phyloP scores from a whole-genome alignment of 2,113 vertebrate genomes.

The Falcunculus frontatus region DNA sequence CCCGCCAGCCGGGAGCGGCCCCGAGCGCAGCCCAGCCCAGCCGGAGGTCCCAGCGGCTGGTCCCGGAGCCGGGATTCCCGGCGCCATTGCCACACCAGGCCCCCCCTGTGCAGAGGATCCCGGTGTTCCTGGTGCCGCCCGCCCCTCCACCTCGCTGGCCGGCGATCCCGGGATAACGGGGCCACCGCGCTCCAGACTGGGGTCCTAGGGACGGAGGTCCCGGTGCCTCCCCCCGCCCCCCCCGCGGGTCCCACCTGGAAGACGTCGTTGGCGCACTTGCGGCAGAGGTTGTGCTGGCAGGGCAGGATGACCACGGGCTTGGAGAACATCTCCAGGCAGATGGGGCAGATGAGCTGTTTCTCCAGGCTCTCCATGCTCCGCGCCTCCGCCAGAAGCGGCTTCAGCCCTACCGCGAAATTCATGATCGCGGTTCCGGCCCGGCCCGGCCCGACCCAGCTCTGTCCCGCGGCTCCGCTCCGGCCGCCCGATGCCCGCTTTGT shows the following conservation, averaged over 20 bases:
- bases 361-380: slow-evolving; percentile 89
- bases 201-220: too few species aligned
- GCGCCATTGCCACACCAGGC: background rate
- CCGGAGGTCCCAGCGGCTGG: background rate
- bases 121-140: background rate
- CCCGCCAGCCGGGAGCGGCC: background rate
- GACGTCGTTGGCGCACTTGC: slow-evolving; percentile 91
- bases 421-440: slow-evolving; percentile 63
- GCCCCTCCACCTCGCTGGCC: background rate
- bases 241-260: slow-evolving; percentile 77
- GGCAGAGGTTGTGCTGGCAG: slow-evolving; percentile 96
- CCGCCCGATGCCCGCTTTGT: background rate
- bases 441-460: background rate
- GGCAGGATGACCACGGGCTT: slow-evolving; percentile 97
- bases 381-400: slow-evolving; percentile 77
- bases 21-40: background rate
- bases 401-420: slow-evolving; percentile 84
- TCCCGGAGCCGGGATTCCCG: background rate
- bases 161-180: background rate
- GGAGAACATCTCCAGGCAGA: slow-evolving; percentile 96
- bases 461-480: background rate
- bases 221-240: background rate
- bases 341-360: slow-evolving; percentile 96
- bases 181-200: background rate
- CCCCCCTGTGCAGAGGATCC: background rate